Conservation (phyloP, 1,140 invertebrate species). For the Trichonephila clavipes region DNA sequence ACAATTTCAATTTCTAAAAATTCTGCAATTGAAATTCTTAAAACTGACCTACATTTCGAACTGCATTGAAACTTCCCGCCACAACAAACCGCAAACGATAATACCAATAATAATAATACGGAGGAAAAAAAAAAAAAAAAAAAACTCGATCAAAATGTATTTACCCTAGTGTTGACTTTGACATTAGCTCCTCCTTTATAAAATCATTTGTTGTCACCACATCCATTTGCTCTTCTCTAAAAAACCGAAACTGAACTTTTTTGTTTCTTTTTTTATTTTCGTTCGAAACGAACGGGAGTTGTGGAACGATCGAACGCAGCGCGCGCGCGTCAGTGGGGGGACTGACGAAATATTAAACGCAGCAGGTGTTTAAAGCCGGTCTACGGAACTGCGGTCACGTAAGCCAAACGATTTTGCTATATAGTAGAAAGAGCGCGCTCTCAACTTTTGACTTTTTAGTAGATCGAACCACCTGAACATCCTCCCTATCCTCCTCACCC, state of each 20-base stretch:
- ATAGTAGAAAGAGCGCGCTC: conserved; percentile 21
- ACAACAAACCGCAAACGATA: background rate
- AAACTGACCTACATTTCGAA: background rate
- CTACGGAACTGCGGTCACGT: conserved; percentile 59
- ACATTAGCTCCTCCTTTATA: conserved; percentile 26
- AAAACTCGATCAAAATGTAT: background rate
- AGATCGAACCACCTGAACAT: conserved; percentile 16
- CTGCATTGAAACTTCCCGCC: background rate
- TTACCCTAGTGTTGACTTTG: conserved; percentile 14
- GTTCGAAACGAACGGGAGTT: conserved; percentile 11
- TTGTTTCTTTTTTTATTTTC: background rate
- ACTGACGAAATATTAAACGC: conserved; percentile 52
- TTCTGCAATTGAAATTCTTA: too few relatives aligned
- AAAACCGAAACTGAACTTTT: background rate
- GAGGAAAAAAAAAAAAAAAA: background rate
- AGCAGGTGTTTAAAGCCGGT: conserved; percentile 60
- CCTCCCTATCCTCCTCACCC: background rate
- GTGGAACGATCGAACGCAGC: background rate
- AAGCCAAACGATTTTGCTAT: conserved; percentile 35
- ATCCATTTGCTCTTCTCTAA: conserved; percentile 3
- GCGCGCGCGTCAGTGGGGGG: conserved; percentile 41
- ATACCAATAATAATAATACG: background rate
- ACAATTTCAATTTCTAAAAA: too few relatives aligned
- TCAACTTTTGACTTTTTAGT: conserved; percentile 5
- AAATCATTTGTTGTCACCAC: conserved; percentile 34